Conservation (phyloP, 2,113 vertebrate species). For the Entomyzon cyanotis region DNA sequence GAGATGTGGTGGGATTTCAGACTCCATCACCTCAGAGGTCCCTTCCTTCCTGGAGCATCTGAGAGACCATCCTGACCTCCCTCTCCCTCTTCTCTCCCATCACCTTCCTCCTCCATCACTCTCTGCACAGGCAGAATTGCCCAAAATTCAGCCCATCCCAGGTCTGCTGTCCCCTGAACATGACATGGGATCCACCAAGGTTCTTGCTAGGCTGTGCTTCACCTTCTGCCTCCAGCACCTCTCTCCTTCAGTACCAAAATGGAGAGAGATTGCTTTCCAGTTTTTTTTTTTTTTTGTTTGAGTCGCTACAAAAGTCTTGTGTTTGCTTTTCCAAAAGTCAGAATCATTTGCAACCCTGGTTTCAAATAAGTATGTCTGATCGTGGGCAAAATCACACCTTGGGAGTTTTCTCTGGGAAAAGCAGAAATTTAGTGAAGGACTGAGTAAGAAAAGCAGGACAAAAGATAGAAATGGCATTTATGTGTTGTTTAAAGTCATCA, state of each 20-base stretch:
- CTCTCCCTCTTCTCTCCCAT: neutral
- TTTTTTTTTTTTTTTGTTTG: neutral
- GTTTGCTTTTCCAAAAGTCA: neutral
- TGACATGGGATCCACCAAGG: rapidly evolving
- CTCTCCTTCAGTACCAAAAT: neutral
- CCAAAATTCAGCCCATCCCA: neutral
- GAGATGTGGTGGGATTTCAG: neutral
- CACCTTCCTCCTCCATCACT: neutral
- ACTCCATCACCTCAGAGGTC: neutral
- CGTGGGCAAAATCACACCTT: neutral
- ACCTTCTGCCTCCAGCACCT: neutral
- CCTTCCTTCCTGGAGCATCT: neutral
- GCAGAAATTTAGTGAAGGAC: neutral
- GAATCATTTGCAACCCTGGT: neutral
- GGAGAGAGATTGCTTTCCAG: rapidly evolving
- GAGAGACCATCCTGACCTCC: neutral
- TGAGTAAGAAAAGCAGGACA: neutral
- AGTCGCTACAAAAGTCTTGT: neutral
- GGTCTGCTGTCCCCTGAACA: neutral
- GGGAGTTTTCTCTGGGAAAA: neutral
- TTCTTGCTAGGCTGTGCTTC: neutral
- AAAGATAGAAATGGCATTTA: neutral
- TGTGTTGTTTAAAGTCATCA: neutral
- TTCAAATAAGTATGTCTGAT: neutral
- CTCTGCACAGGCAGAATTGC: neutral